Evolutionary conservation across 2,797 vertebrate species (phyloP), one percentile per base, ranked within the genome.

Genomic region (Hemibagrus guttatus): DNA sequence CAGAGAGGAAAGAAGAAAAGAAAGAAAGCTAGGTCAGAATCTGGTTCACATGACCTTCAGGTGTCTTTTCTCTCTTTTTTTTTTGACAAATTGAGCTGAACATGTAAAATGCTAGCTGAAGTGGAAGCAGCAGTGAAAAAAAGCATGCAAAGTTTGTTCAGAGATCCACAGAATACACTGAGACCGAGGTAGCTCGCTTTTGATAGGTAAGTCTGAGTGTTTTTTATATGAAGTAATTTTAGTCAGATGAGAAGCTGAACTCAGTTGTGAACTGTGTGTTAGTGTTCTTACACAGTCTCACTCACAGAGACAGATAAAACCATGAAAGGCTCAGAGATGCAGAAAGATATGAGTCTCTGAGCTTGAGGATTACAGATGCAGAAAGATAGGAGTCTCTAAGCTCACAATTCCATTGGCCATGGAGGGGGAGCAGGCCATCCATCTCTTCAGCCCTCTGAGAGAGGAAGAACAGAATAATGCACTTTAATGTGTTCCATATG

Each of bases 401-500:
- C 83, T 56, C 52, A 74, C 49, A 75, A 84, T 7, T 76, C 58
- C 58, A 64, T 21, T 82, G 63, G 80, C 31, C 28, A 71, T 35
- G 66, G 28, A 75, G 72, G 74, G 8, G 7, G 61, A 59, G 52
- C 42, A 63, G 39, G 75, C 54, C 42, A 83, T 84, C 42, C 31
- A 80, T 59, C 54, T 86, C 31, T 84, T 12, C 35, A 69, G n/a
- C 23, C 71, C 31, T 75, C 83, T 16, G 16, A 64, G 74, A 74
- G 64, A 87, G 58, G 78, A 87, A 87, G 66, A 87, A 85, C 64
- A 83, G 59, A 75, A 83, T 86, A 85, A 87, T 80, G 80, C 75
- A 87, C 31, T 75, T 26, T 87, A 89, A 90, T 89, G 81, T 85
- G 59, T 86, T 88, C 86, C 87, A 87, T 78, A 76, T 86, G 87